These are phyloP conservation scores for Limnephilus lunatus DNA, from an alignment of 2,888 invertebrate species.

Conservation along the genomic window DNA sequence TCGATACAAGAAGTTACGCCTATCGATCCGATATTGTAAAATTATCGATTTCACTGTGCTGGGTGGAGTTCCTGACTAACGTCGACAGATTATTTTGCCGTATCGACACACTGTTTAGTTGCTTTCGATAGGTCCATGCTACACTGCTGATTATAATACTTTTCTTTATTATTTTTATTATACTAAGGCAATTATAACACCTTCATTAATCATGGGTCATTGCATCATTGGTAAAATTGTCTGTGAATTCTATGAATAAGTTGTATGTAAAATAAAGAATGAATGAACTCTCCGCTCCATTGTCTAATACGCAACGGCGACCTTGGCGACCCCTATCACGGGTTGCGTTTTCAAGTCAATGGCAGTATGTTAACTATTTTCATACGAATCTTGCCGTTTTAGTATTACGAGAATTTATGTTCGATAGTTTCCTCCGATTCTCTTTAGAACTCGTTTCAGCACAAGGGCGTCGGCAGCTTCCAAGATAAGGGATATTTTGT, in stretches of 20 bases:
- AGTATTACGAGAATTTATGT: background rate
- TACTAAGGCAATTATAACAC: background rate
- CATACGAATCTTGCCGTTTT: background rate
- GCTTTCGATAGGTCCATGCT: no score
- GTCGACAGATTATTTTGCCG: no score
- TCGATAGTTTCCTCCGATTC: background rate
- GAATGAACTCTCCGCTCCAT: background rate
- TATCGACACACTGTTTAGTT: no score
- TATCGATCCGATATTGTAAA: no score
- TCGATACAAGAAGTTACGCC: no score
- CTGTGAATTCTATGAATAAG: background rate
- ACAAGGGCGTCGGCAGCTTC: no score
- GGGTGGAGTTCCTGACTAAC: no score
- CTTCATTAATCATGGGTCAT: background rate
- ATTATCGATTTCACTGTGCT: no score
- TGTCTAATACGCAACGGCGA: background rate
- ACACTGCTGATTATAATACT: no score
- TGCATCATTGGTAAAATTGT: background rate
- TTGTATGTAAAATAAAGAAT: background rate
- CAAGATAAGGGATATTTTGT: no score
- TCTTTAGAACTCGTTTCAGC: background rate
- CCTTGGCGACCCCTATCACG: background rate
- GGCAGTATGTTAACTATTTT: background rate
- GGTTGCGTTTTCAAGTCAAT: background rate
- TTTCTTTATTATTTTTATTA: background rate